Base-by-base conservation (phyloP, 2,113 vertebrate species). In the Natator depressus region DNA sequence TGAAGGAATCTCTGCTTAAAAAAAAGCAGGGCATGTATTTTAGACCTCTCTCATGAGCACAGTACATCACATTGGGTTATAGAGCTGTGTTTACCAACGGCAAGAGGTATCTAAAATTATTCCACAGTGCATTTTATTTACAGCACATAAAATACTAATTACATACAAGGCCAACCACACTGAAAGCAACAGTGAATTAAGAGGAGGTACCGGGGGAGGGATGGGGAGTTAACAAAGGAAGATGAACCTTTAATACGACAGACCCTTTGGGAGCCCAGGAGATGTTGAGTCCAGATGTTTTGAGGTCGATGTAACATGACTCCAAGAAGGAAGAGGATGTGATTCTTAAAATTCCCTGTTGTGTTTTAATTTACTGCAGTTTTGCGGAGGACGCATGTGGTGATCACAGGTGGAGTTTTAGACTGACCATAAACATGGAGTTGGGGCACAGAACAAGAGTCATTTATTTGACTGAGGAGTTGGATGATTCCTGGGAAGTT, bases 261-360 rank as follows among this genome's bases (percentile, higher is more conserved):
- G 94, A 84, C 90, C 46, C 93, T 92, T 82, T 46, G 95, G 97
- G 97, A 97, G 96, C 97, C 97, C 91, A 50, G 47, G 97, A 80
- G 98, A 96, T 42, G 10, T 84, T 1, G 86, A 8, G 84, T 91
- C 46, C 97, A 97, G 98, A 96, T 97, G 97, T 97, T 96, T 1
- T 0, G 65, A 94, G 97, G 97, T 96, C 80, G 88, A 84, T 80
- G 94, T 93, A 95, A 95, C 90, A 84, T 46, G 95, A 95, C 85
- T 97, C 97, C 69, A 4, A 96, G 94, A 95, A 95, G 97, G 96
- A 98, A 97, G 96, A 97, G 97, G 97, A 97, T 93, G 96, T 97
- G 53, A 80, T 96, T 94, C 94, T 85, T 49, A 17, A 57, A 96
- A 96, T 92, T 94, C 97, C 95, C 96, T 85, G 92, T 55, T 90